Base-by-base conservation (phyloP, 2,797 vertebrate genomes). In the Pogoniulus pusillus region DNA sequence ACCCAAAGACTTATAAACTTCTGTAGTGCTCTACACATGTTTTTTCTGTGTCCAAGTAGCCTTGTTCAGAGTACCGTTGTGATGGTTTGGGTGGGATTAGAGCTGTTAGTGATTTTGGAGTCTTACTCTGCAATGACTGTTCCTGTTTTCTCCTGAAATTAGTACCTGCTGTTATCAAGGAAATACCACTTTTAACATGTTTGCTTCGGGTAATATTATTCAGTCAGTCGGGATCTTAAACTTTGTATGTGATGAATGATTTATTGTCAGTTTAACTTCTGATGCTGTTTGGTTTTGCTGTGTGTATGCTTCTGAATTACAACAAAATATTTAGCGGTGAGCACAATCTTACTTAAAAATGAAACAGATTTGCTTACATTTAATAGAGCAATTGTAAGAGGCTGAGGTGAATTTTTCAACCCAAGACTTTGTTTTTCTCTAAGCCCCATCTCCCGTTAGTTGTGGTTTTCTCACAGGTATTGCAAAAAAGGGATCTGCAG, bases 81-180 rank as follows among this genome's bases (percentile, higher is more conserved):
- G n/a, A n/a, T n/a, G n/a, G n/a, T n/a, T n/a, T n/a, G 0, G 4
- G 8, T 7, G 2, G 57, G 11, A n/a, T 69, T 32, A 49, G 60
- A 37, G 20, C 43, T 53, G 23, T 58, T 71, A 9, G 9, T 0
- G 0, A 9, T 65, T 53, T 70, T 30, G 35, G 59, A 57, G 41
- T 35, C 32, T 45, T 22, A 9, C 22, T 70, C 16, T 32, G 30
- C 1, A 1, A 37, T 71, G 59, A 55, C n/a, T 19, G 26, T 63
- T 64, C 55, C 20, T 57, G 4, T 20, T 69, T 65, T 82, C 53
- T 60, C 23, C 73, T 43, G 69, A 70, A 82, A 68, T 49, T 58
- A 57, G 30, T 18, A 2, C 62, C 23, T 54, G 32, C n/a, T 69
- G 20, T 65, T 78, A 45, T 41, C 26, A 75, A 57, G 53, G 85